Percentiles rank a stretch among this genome's conserved stretches.
phyloP scores from a whole-genome alignment of 1,140 invertebrate genomes.

The Cherax quadricarinatus region DNA sequence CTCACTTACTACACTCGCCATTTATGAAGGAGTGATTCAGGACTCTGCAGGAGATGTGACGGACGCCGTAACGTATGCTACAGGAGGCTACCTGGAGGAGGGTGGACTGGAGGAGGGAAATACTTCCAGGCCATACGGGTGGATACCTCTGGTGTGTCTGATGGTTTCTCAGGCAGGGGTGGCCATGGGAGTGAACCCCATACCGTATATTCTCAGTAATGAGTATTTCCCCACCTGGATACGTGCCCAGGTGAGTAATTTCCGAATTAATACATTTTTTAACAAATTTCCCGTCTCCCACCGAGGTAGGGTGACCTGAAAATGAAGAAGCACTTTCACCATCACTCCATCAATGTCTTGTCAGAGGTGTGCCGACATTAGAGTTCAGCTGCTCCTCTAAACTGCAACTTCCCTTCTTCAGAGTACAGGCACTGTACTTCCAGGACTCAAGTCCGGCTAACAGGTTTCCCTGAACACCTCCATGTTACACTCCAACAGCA shows the following conservation, averaged over 20 bases:
- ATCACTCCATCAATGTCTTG: too few species aligned
- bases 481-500: too few species aligned
- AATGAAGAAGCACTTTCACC: too few species aligned
- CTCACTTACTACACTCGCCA: neutral
- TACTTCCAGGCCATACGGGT: neutral
- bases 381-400: too few species aligned
- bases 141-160: constrained; percentile 12
- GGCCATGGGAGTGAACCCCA: neutral
- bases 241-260: constrained; percentile 7
- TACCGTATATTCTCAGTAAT: neutral
- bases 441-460: too few species aligned
- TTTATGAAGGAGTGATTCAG: neutral
- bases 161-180: neutral
- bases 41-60: neutral
- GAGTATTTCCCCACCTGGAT: constrained; percentile 35
- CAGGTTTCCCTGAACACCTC: too few species aligned
- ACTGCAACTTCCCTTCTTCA: too few species aligned
- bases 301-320: too few species aligned
- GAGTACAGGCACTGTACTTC: too few species aligned
- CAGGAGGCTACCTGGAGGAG: neutral
- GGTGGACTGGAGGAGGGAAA: neutral
- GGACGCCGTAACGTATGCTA: too few species aligned
- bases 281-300: too few species aligned
- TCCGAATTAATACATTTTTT: neutral
- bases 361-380: too few species aligned